Base-by-base conservation (phyloP, 2,888 invertebrate genomes). In the Clusia tigrina region DNA sequence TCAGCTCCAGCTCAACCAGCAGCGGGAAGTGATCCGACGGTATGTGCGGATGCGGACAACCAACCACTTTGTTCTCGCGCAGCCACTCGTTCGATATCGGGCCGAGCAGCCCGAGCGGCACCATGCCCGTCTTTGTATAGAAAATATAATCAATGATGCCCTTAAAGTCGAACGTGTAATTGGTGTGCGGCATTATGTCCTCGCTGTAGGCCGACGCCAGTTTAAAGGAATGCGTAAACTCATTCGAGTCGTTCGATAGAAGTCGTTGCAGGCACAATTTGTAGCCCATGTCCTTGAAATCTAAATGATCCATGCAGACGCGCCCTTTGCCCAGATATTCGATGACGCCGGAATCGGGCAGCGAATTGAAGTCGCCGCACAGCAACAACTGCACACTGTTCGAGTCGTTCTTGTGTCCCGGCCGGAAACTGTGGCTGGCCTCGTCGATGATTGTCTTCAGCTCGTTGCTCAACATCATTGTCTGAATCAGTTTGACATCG, bases 111-210 rank as follows among this genome's bases (percentile, higher is more conserved):
- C 98, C 98, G 65, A 98, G 87, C 24, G 97, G 94, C 76, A 93
- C 93, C 93, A 99, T 95, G 81, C 94, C 93, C 83, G 94, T 93
- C 83, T 95, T 94, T 71, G 97, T 95, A 85, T 95, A 97, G 88
- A 99, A 98, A 85, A 99, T 97, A 88, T 99, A 99, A 87, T 99
- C 99, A 82, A 99, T 99, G 83, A 98, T 96, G 74, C 98, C 99
- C 86, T 98, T 97, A 87, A 99, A 99, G 85, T 99, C 98, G 86
- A 95, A 96, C 80, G 99, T 99, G 85, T 96, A 98, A 85, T 99
- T 99, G 69, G 98, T 98, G 83, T 94, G 96, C 68, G 96, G 95
- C 94, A 99, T 97, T 78, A 96, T 93, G 80, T 95, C 93, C 81
- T 94, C 93, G 83, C 93, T 93, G 85, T 98, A 98, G 62, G 98